These are phyloP conservation scores for Nematolebias whitei DNA, from an alignment of 2,113 vertebrate genomes.

Conservation along the genomic window DNA sequence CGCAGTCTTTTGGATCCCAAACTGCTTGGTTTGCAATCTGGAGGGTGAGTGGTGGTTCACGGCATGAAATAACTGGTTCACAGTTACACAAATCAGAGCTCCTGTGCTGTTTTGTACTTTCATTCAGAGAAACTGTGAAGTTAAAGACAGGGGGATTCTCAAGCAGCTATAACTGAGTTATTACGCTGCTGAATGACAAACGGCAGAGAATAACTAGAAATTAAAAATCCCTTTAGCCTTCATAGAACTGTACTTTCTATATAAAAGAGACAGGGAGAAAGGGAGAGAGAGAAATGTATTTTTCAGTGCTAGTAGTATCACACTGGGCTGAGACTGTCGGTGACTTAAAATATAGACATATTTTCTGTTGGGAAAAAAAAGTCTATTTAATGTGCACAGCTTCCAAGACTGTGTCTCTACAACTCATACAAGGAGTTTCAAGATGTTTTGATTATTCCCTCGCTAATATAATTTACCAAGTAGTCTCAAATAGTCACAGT, in stretches of 20 bases:
- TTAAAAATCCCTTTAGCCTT: not conserved
- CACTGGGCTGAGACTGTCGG: too few species aligned
- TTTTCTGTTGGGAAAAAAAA: too few species aligned
- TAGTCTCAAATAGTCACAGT: too few species aligned
- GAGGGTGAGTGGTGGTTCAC: slow-evolving; percentile 70
- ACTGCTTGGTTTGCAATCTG: slow-evolving; percentile 74
- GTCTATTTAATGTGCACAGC: too few species aligned
- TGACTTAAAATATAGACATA: too few species aligned
- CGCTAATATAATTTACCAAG: too few species aligned
- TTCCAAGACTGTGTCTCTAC: too few species aligned
- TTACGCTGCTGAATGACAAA: not conserved
- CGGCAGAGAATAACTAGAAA: not conserved
- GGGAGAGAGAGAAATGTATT: too few species aligned
- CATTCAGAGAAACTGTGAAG: slow-evolving; percentile 7
- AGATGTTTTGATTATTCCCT: too few species aligned
- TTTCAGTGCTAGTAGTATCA: too few species aligned
- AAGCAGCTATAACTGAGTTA: not conserved
- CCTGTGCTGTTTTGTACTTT: slow-evolving; percentile 26
- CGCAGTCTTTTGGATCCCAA: slow-evolving; percentile 75
- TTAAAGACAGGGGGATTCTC: slow-evolving; percentile 18
- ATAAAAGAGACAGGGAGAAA: too few species aligned
- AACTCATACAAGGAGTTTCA: too few species aligned
- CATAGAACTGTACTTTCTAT: slow-evolving; percentile 9
- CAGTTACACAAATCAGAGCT: slow-evolving; percentile 32
- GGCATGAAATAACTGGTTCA: slow-evolving; percentile 37